Percentiles rank a stretch among this genome's conserved stretches.
These are phyloP conservation scores for Endomychus coccineus DNA, from an alignment of 2,888 invertebrate genomes.

Conservation along the genomic window DNA sequence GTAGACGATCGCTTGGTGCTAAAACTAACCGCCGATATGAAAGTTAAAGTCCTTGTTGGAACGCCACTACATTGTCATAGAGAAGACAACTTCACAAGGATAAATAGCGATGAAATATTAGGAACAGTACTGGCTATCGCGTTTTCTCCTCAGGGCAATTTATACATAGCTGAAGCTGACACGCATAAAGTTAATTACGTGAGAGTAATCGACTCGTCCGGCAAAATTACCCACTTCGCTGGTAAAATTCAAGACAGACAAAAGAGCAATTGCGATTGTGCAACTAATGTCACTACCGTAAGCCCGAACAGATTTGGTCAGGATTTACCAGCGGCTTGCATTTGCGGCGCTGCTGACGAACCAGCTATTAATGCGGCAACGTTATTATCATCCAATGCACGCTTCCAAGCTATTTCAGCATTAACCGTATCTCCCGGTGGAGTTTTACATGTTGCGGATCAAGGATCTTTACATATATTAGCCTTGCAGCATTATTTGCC, in stretches of 20 bases:
- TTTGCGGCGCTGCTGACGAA: constrained; percentile 43
- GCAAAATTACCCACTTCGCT: constrained; percentile 85
- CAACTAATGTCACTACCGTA: constrained; percentile 48
- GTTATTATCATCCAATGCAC: constrained; percentile 80
- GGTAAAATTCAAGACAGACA: constrained; percentile 65
- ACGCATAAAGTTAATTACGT: constrained; percentile 76
- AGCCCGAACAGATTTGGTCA: constrained; percentile 40
- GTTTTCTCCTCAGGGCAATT: constrained; percentile 84
- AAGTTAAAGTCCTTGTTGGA: constrained; percentile 91
- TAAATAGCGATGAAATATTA: constrained; percentile 40
- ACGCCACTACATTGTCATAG: constrained; percentile 81
- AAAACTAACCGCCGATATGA: constrained; percentile 84
- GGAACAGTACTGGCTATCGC: constrained; percentile 85
- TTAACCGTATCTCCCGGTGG: constrained; percentile 76
- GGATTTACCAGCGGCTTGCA: constrained; percentile 36
- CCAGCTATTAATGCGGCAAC: constrained; percentile 76
- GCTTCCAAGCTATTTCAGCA: constrained; percentile 82
- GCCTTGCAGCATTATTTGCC: constrained; percentile 83
- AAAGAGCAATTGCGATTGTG: constrained; percentile 51
- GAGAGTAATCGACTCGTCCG: constrained; percentile 80
- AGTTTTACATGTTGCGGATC: constrained; percentile 92
- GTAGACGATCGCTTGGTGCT: constrained; percentile 91
- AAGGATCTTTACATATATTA: constrained; percentile 78
- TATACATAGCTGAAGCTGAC: constrained; percentile 92
- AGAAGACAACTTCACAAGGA: constrained; percentile 34